Evolutionary conservation across 2,888 invertebrate genomes (phyloP).

Genomic region (Orchesella flavescens): DNA sequence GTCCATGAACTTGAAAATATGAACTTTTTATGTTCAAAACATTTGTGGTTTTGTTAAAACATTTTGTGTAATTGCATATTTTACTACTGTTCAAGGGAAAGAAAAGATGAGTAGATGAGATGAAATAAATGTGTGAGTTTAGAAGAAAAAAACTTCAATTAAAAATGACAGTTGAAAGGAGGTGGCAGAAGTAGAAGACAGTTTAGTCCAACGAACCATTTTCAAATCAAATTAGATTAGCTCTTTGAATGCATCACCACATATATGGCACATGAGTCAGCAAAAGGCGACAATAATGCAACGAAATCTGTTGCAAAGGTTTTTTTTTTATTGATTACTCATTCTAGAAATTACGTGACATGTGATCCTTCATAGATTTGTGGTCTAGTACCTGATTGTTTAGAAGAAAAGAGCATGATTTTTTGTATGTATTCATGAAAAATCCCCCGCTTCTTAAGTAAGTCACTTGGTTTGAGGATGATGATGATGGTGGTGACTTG

Average conservation of each 20-base stretch:
- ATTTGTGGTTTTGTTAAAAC: background rate
- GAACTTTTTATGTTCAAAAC: background rate
- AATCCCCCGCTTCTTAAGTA: background rate
- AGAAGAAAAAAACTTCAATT: slow-evolving; percentile 27
- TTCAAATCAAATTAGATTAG: slow-evolving; percentile 29
- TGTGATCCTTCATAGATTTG: slow-evolving; percentile 9
- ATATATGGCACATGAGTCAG: slow-evolving; percentile 7
- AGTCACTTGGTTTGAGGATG: slow-evolving; percentile 19
- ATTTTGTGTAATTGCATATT: background rate
- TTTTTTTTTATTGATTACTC: slow-evolving; percentile 40
- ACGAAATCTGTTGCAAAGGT: background rate
- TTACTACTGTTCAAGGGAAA: background rate
- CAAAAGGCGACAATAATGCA: background rate
- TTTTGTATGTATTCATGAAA: too few species aligned
- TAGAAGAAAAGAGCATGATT: too few species aligned
- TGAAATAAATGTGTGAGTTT: background rate
- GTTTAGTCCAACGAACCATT: slow-evolving; percentile 32
- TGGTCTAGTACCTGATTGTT: too few species aligned
- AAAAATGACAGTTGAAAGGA: slow-evolving; percentile 37
- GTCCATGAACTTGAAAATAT: slow-evolving; percentile 42
- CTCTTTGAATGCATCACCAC: background rate
- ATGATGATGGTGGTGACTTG: too few species aligned
- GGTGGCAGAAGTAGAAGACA: background rate
- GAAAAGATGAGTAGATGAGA: background rate
- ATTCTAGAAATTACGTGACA: slow-evolving; percentile 32